Conservation (phyloP, 2,888 invertebrate genomes). For the Tethea ocularis region DNA sequence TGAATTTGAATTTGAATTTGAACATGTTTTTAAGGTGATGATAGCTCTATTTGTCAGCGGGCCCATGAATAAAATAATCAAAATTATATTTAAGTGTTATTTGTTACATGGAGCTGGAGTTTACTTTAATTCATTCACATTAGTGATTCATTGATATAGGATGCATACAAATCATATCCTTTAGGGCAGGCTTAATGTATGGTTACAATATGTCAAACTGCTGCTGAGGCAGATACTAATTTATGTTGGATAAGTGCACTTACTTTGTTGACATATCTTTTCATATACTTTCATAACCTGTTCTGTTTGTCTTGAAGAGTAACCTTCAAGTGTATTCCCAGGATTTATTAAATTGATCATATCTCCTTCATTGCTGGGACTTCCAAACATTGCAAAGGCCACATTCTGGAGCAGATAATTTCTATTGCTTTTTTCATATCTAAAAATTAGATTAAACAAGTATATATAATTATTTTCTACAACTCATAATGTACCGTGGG, state of each 20-base stretch:
- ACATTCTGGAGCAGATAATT: slow-evolving; percentile 80
- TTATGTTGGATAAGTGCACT: slow-evolving; percentile 22
- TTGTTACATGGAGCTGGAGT: too few relatives aligned
- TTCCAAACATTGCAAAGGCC: slow-evolving; percentile 82
- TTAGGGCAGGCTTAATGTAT: too few relatives aligned
- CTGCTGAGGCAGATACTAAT: not conserved
- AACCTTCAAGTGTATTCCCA: slow-evolving; percentile 63
- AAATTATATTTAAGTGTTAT: too few relatives aligned
- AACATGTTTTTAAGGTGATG: too few relatives aligned
- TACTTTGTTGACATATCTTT: slow-evolving; percentile 76
- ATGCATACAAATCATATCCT: too few relatives aligned
- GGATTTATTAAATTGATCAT: slow-evolving; percentile 37
- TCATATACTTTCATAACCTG: slow-evolving; percentile 70
- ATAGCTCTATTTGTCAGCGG: too few relatives aligned
- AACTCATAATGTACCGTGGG: too few relatives aligned
- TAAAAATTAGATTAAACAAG: slow-evolving; percentile 60
- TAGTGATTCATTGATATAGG: too few relatives aligned
- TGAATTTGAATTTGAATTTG: too few relatives aligned
- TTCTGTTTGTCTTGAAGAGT: slow-evolving; percentile 66
- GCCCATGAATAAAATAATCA: too few relatives aligned
- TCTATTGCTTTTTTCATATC: slow-evolving; percentile 78
- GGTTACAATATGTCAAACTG: not conserved
- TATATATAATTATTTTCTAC: too few relatives aligned
- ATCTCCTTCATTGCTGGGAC: slow-evolving; percentile 73
- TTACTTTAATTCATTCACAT: too few relatives aligned